Percentiles rank a stretch among this genome's conserved stretches.
These are phyloP conservation scores for Idaea dimidiata DNA, from an alignment of 2,888 invertebrate species.

Conservation along the genomic window DNA sequence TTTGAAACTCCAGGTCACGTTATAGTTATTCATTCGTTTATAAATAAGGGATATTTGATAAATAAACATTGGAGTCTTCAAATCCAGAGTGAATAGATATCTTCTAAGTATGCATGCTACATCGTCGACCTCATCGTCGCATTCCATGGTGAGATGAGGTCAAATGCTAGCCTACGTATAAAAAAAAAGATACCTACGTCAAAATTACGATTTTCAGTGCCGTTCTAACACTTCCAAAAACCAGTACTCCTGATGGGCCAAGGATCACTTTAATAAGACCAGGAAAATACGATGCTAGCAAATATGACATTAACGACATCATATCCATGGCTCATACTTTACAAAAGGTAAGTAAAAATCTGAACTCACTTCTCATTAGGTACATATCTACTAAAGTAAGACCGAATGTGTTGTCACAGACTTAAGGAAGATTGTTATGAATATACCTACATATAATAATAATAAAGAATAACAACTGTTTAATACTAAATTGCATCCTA, in stretches of 20 bases:
- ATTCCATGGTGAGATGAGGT: too few relatives aligned
- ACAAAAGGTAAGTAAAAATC: slow-evolving; percentile 47
- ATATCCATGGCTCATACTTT: slow-evolving; percentile 38
- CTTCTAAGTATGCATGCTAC: too few relatives aligned
- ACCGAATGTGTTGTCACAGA: background rate
- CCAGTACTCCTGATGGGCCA: slow-evolving; percentile 51
- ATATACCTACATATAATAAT: background rate
- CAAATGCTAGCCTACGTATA: too few relatives aligned
- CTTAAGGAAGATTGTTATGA: background rate
- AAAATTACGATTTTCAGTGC: slow-evolving; percentile 34
- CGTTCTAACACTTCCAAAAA: slow-evolving; percentile 47
- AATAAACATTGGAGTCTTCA: too few relatives aligned
- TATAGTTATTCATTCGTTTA: background rate
- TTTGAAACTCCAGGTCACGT: too few relatives aligned
- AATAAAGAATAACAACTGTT: too few relatives aligned
- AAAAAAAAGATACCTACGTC: too few relatives aligned
- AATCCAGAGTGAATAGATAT: too few relatives aligned
- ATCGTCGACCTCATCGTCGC: too few relatives aligned
- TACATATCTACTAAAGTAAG: background rate
- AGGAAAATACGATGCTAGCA: slow-evolving; percentile 67
- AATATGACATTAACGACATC: slow-evolving; percentile 46
- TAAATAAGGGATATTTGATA: too few relatives aligned
- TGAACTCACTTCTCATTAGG: background rate
- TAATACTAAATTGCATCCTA: too few relatives aligned
- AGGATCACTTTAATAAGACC: slow-evolving; percentile 74